Base-by-base conservation (phyloP, 2,888 invertebrate genomes). In the Pandemis corylana region DNA sequence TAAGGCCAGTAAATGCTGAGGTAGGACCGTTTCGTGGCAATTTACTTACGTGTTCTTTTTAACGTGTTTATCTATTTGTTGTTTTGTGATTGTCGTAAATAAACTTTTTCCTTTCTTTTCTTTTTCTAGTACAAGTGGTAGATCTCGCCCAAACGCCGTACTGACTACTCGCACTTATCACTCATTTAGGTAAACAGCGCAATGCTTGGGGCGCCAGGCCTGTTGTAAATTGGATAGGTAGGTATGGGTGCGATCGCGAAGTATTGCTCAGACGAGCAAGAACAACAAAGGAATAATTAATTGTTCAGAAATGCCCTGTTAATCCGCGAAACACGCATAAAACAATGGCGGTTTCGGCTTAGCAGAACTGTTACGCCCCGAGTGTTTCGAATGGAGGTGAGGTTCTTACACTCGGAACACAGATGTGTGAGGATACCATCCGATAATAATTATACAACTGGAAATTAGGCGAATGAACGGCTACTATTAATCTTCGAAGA, bases 231-330 rank as follows among this genome's bases (percentile, higher is more conserved):
- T 49, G 6, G 12, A 49, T 51, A 51, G 51, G 51, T 51, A 13
- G 51, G 51, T 51, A 49, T 10, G 46, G 4, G n/a, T 51, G 56
- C 56, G 56, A 36, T 20, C 10, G 59, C 42, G 7, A 12, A 13
- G 41, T 63, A 42, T 42, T n/a, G 63, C 13, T 63, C 28, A 63
- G 36, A 62, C 28, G 62, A 63, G 12, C 46, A 46, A 46, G 63
- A 15, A 42, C 15, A 41, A 42, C 63, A 42, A 63, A 15, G 10
- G 63, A 63, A 63, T 41, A 42, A 42, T 63, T 63, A 63, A 63
- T 63, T 63, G 41, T 63, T 63, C n/a, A 63, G 42, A 63, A 62
- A 41, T 62, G 62, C 10, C 12, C 62, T 62, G 41, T 36, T 62
- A 41, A 44, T 61, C 49, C 53, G 53, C 53, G 9, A 20, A 28